A percentile compares a stretch with the other conserved stretches of the same genome.
Evolutionary conservation across 1,140 invertebrate genomes (phyloP).

Genomic region (Agrypnia vestita): DNA sequence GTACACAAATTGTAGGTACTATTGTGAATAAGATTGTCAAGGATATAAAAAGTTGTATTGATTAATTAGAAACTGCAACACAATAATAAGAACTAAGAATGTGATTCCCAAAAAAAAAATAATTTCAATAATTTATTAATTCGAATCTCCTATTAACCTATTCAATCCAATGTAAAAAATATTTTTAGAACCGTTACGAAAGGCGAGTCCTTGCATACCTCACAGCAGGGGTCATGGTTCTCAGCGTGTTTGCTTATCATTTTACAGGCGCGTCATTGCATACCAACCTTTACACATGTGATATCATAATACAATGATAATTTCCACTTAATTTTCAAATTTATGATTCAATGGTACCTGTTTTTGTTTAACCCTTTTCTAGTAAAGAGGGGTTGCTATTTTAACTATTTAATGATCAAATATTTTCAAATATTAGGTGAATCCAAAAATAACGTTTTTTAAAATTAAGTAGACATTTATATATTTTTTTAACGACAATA

Average conservation of each 20-base stretch:
- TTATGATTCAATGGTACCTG: neutral
- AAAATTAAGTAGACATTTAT: no score
- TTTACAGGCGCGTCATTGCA: neutral
- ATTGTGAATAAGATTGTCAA: no score
- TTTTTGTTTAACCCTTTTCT: neutral
- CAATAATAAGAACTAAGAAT: no score
- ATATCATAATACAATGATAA: slow-evolving; percentile 29
- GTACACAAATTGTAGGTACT: no score
- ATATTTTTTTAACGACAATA: no score
- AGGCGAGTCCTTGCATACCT: neutral
- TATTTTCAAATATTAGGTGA: no score
- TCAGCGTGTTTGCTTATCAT: slow-evolving; percentile 19
- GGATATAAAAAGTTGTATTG: no score
- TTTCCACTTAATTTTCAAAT: slow-evolving; percentile 17
- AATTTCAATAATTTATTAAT: neutral
- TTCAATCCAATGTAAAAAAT: slow-evolving; percentile 1
- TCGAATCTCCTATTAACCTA: neutral
- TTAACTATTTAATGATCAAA: no score
- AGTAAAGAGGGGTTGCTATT: no score
- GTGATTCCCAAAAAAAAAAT: no score
- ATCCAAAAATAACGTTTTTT: no score
- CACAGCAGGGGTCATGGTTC: slow-evolving; percentile 11
- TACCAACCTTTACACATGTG: slow-evolving; percentile 3
- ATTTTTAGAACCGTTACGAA: slow-evolving; percentile 31
- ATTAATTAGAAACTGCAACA: no score